These are phyloP conservation scores for Chinchilla lanigera DNA, from an alignment of 2,113 vertebrate genomes.

Conservation along the genomic window DNA sequence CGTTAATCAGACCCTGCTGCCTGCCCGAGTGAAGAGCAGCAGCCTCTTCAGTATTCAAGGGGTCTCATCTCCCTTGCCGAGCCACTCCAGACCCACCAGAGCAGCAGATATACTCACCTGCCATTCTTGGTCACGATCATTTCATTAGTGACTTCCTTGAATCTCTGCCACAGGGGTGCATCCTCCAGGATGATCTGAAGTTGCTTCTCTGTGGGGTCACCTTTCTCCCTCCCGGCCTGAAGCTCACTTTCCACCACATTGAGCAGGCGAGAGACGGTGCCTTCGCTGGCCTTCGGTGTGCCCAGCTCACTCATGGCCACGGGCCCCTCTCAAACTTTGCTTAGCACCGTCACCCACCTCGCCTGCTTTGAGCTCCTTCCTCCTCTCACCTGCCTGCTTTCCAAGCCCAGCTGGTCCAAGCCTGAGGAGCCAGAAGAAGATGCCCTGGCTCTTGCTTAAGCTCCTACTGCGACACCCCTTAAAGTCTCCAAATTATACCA, in stretches of 20 bases:
- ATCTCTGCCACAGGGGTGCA: constrained; percentile 94
- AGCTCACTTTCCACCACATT: constrained; percentile 94
- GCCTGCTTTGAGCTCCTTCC: not conserved
- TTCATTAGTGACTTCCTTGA: constrained; percentile 96
- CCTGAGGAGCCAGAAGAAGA: not conserved
- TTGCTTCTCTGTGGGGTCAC: constrained; percentile 96
- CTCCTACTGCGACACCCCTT: constrained; percentile 76
- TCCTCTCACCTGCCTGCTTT: not conserved
- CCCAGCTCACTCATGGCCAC: constrained; percentile 82
- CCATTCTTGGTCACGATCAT: constrained; percentile 99
- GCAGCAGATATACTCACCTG: constrained; percentile 88
- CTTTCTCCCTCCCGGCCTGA: constrained; percentile 94
- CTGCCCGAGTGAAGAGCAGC: not conserved
- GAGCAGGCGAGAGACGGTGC: constrained; percentile 92
- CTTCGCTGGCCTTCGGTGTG: constrained; percentile 82
- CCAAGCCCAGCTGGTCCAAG: not conserved
- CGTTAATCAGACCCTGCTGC: not conserved
- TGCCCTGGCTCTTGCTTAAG: constrained; percentile 76
- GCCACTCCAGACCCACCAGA: not conserved
- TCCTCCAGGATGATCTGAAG: constrained; percentile 95
- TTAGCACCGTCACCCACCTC: not conserved
- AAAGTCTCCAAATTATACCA: constrained; percentile 87
- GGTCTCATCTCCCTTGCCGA: not conserved
- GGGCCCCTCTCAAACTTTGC: constrained; percentile 78
- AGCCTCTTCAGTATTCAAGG: not conserved